These are phyloP conservation scores for Pangasius sanitwongsei DNA, from an alignment of 2,797 vertebrate species.

Conservation along the genomic window DNA sequence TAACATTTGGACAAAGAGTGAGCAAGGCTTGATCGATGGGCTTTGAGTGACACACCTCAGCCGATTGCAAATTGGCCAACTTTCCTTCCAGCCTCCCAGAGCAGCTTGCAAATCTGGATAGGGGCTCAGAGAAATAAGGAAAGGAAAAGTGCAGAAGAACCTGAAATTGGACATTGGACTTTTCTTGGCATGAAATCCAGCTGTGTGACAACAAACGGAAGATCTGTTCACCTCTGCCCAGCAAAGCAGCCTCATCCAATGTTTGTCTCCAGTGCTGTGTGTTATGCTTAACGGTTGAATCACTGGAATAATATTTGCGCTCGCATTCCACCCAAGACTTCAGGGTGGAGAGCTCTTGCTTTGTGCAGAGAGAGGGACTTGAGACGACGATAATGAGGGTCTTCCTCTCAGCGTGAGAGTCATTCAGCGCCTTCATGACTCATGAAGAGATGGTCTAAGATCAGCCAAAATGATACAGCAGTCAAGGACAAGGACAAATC, in stretches of 20 bases:
- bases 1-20: conserved; percentile 67
- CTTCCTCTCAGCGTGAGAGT: conserved; percentile 2
- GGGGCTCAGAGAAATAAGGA: conserved; percentile 28
- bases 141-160: conserved; percentile 36
- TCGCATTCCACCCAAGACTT: conserved; percentile 62
- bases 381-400: conserved; percentile 20
- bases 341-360: conserved; percentile 55
- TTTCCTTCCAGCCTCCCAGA: conserved; percentile 60
- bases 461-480: neutral
- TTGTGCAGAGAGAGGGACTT: conserved; percentile 54
- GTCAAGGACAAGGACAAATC: neutral
- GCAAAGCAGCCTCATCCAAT: conserved; percentile 47
- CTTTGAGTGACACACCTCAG: conserved; percentile 72
- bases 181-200: conserved; percentile 52
- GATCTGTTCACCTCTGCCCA: conserved; percentile 52
- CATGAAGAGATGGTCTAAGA: neutral
- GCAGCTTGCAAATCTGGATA: conserved; percentile 56
- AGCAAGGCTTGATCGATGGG: conserved; percentile 66
- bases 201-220: conserved; percentile 58
- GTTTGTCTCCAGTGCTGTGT: conserved; percentile 50
- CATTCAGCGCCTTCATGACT: neutral
- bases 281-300: conserved; percentile 72
- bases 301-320: conserved; percentile 71
- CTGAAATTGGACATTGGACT: conserved; percentile 33
- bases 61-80: conserved; percentile 67